Evolutionary conservation across 37 sponge, comb jelly and placozoan genomes (phyloP).

Genomic region (Cladorhizidae sp.): DNA sequence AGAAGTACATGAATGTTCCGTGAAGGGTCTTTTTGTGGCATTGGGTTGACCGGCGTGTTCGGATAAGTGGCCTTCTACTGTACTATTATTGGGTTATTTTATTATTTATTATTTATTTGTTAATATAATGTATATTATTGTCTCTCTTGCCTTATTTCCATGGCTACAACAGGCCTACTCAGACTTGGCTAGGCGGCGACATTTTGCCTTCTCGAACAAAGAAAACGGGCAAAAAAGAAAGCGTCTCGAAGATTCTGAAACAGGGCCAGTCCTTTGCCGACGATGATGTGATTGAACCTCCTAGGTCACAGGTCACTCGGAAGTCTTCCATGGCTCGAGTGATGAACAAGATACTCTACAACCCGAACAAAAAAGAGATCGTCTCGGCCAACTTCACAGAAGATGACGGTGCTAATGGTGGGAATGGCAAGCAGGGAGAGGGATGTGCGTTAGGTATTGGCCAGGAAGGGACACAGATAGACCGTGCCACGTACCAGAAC

Average conservation of each 20-base stretch:
- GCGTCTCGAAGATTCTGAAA: neutral
- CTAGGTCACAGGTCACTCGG: neutral
- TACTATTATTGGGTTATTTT: too few species aligned
- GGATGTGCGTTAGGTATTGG: neutral
- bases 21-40: too few species aligned
- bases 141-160: too few species aligned
- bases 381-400: neutral
- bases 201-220: conserved; percentile 1
- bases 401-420: neutral
- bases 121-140: too few species aligned
- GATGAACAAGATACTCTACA: neutral
- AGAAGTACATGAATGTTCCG: too few species aligned
- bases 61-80: too few species aligned
- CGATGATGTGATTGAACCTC: neutral
- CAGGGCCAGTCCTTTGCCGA: neutral
- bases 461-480: neutral
- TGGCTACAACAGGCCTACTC: conserved; percentile 3
- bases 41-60: too few species aligned
- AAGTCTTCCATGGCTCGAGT: neutral
- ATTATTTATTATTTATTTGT: too few species aligned
- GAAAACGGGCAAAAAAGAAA: neutral
- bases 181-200: conserved; percentile 20
- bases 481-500: conserved; percentile 1
- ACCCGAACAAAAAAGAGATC: conserved; percentile 23
- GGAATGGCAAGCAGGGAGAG: too few species aligned